Evolutionary conservation across 2,797 vertebrate species (phyloP), one percentile per base, ranked within the genome.

Genomic region (Paedocypris micromegethes): DNA sequence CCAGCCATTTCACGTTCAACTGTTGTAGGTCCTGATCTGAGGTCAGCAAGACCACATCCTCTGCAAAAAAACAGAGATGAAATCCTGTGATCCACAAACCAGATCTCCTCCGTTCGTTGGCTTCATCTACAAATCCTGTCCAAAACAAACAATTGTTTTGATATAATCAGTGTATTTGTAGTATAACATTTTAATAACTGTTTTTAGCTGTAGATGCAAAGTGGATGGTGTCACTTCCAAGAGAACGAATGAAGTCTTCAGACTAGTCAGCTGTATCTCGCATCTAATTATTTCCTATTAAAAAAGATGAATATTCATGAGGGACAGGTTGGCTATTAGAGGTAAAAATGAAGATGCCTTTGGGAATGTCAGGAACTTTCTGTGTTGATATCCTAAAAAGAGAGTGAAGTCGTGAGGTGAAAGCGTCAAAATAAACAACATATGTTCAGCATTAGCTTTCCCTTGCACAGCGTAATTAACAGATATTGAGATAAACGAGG

Each of bases 261-360:
- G 64, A 58, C 46, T 51, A 2, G 38, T 52, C 68, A 66, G 64
- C 73, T 70, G 73, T 60, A 62, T 70, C 58, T 70, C 39, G 49
- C 63, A 66, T 57, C 57, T 66, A 67, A 74, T 74, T 70, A 74
- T 70, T 70, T 74, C 59, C 63, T 53, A 70, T 57, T 52, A 70
- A 56, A 60, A 65, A 45, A 45, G 41, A 61, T 66, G 46, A 70
- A 74, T 74, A 74, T 70, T 70, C 63, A 74, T 74, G 62, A 70
- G 59, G 51, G 58, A 66, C 73, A 74, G 68, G 68, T 74, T 67
- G 62, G 42, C 61, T 70, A 47, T 70, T 65, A 65, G 51, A 54
- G 39, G 54, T 64, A 41, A 74, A 23, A 69, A 70, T 74, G 1
- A 74, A 64, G 61, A 56, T 60, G 72, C 70, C 62, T 66, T 74